phyloP scores from a whole-genome alignment of 1,140 invertebrate genomes.

The Triops cancriformis region DNA sequence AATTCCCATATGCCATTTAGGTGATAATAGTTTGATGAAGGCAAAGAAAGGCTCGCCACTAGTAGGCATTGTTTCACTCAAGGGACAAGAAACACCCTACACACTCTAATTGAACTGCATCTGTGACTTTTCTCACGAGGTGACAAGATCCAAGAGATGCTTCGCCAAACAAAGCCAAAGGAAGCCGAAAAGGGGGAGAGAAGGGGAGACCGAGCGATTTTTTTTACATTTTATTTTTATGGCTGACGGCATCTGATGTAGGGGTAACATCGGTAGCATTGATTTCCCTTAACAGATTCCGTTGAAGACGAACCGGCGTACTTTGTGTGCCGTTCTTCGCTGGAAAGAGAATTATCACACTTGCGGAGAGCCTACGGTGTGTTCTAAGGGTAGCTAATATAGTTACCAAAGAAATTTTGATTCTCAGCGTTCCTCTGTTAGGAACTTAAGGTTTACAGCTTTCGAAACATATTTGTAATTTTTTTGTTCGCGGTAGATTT shows the following conservation, averaged over 20 bases:
- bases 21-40: slow-evolving; percentile 11
- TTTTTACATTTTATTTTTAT: neutral
- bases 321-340: no score
- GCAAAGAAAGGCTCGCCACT: neutral
- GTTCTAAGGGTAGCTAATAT: no score
- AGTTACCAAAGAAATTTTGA: no score
- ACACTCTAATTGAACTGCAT: neutral
- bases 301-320: neutral
- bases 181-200: neutral
- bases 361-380: no score
- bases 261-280: neutral
- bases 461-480: no score
- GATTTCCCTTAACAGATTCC: neutral
- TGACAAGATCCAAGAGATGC: neutral
- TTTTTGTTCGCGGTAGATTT: no score
- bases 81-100: neutral
- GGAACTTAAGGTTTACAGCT: no score
- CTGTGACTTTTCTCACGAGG: neutral
- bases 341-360: no score
- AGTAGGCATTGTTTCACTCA: neutral
- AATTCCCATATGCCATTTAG: slow-evolving; percentile 1
- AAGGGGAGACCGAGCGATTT: neutral
- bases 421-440: no score
- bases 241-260: neutral
- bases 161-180: neutral